phyloP scores from a whole-genome alignment of 2,113 vertebrate genomes.

The Sebastes schlegelii region DNA sequence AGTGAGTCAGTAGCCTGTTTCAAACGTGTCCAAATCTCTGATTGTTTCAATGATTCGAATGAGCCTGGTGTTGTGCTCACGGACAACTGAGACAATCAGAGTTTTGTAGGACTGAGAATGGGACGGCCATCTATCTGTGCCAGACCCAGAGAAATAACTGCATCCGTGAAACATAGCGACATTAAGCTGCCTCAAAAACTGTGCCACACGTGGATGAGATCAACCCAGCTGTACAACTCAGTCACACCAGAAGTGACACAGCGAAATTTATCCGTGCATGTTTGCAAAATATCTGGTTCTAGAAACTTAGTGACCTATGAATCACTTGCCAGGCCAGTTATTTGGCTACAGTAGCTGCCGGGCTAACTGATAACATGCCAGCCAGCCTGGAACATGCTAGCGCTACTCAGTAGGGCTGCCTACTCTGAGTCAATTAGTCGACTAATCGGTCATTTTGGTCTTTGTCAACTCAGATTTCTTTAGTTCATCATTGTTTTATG shows the following conservation, averaged over 20 bases:
- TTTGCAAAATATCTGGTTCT: neutral
- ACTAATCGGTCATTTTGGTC: no score
- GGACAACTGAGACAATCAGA: slow-evolving; percentile 7
- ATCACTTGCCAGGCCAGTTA: no score
- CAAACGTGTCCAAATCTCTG: neutral
- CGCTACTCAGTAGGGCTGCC: no score
- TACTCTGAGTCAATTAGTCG: no score
- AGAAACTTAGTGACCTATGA: neutral
- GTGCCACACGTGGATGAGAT: neutral
- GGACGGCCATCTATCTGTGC: neutral
- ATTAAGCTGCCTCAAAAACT: neutral
- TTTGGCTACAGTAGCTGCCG: no score
- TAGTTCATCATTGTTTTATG: no score
- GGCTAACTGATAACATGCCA: no score
- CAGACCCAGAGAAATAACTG: neutral
- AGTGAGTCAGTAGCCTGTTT: neutral
- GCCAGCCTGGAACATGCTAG: no score
- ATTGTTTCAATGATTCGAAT: slow-evolving; percentile 18
- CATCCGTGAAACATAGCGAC: neutral
- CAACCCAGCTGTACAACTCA: neutral
- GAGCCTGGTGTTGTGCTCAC: neutral
- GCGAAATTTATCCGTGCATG: neutral
- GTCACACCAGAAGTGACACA: neutral
- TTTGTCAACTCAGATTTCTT: no score
- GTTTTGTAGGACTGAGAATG: neutral